Evolutionary conservation across 2,113 vertebrate genomes (phyloP).

Genomic region (Taxidea taxus): DNA sequence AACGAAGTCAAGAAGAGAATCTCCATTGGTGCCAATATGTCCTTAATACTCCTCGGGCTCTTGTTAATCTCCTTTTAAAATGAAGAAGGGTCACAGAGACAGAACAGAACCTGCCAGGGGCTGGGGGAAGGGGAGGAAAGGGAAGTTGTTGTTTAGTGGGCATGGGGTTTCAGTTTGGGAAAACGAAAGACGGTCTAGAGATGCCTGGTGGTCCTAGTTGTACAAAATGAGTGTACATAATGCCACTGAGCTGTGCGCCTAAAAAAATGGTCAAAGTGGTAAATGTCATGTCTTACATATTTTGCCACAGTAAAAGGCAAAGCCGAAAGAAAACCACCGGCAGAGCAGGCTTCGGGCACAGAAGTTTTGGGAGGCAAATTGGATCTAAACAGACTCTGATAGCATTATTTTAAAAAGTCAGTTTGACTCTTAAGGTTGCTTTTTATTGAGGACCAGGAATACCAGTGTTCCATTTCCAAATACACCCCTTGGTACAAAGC

Average conservation of each 20-base stretch:
- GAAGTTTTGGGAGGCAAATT: not conserved
- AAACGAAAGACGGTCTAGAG: not conserved
- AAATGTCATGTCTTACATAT: not conserved
- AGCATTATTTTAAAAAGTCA: not conserved
- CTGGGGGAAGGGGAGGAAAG: not conserved
- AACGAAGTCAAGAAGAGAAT: not conserved
- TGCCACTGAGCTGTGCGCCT: not conserved
- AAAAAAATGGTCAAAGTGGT: not conserved
- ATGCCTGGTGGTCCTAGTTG: not conserved
- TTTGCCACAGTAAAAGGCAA: not conserved
- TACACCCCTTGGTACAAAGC: not conserved
- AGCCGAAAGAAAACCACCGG: not conserved
- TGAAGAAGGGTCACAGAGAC: not conserved
- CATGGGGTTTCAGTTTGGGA: not conserved
- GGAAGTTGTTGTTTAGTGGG: too few relatives aligned
- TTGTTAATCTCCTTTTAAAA: not conserved
- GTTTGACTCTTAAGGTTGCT: not conserved
- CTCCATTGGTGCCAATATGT: not conserved
- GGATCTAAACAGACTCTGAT: not conserved
- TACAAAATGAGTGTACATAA: rapidly evolving
- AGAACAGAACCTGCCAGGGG: not conserved
- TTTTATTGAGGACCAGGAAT: not conserved
- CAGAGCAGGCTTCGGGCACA: not conserved
- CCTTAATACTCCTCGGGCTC: not conserved
- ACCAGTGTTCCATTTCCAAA: not conserved